These are phyloP conservation scores for Pseudolaguvia tuberculata DNA, from an alignment of 2,113 vertebrate genomes.

Conservation along the genomic window DNA sequence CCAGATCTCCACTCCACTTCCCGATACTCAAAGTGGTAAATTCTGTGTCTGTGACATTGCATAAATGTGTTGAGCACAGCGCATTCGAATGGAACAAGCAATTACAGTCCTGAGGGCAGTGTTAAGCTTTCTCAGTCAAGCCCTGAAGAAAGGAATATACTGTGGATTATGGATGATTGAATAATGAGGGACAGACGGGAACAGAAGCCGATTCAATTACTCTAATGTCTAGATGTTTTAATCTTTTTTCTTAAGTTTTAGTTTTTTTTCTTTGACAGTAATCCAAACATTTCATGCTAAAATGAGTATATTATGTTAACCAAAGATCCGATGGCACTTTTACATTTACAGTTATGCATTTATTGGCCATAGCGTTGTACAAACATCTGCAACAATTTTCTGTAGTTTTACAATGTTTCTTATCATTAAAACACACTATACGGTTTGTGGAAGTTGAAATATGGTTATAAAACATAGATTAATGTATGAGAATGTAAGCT, in stretches of 20 bases:
- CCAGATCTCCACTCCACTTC: too few relatives aligned
- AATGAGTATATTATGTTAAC: too few relatives aligned
- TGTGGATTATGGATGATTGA: constrained; percentile 58
- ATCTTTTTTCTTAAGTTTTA: constrained; percentile 39
- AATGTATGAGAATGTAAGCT: not conserved
- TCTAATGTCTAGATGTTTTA: constrained; percentile 54
- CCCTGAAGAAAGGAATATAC: constrained; percentile 53
- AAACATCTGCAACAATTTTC: not conserved
- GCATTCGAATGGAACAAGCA: constrained; percentile 61
- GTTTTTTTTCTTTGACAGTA: constrained; percentile 15
- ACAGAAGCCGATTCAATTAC: constrained; percentile 47
- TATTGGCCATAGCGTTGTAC: too few relatives aligned
- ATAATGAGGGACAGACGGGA: constrained; percentile 53
- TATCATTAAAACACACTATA: not conserved
- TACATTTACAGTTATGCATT: too few relatives aligned
- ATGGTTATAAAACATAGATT: not conserved
- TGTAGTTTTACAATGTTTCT: not conserved
- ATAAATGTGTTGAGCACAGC: constrained; percentile 65
- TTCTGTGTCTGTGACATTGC: constrained; percentile 49
- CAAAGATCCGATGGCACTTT: too few relatives aligned
- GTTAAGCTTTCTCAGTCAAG: constrained; percentile 47
- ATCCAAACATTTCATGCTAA: constrained; percentile 17
- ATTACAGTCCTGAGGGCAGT: constrained; percentile 62
- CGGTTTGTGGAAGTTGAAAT: not conserved
- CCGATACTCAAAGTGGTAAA: too few relatives aligned